Conservation (phyloP, 2,113 vertebrate species). For the Echinops telfairi region DNA sequence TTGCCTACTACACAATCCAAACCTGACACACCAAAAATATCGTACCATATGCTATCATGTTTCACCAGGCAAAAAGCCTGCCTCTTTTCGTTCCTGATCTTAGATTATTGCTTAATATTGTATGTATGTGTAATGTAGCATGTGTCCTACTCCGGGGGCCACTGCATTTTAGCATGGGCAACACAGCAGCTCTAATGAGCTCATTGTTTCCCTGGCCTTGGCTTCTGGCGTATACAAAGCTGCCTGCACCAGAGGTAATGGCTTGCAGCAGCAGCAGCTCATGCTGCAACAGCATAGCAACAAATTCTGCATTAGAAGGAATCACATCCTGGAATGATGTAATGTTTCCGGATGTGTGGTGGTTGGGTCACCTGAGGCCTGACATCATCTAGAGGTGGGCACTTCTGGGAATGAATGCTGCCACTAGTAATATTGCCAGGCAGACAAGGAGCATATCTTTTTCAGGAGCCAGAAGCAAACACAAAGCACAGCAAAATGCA, state of each 20-base stretch:
- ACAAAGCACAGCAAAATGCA: not conserved
- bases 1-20: not conserved
- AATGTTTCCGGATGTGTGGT: not conserved
- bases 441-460: slow-evolving; percentile 18
- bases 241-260: not conserved
- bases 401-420: slow-evolving; percentile 67
- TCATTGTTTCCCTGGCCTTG: not conserved
- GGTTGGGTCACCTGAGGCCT: slow-evolving; percentile 51
- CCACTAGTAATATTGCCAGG: not conserved
- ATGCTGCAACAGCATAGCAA: not conserved
- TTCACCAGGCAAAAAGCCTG: not conserved
- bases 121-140: not conserved
- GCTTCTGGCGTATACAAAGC: not conserved
- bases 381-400: slow-evolving; percentile 22
- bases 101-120: not conserved
- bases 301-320: not conserved
- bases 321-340: slow-evolving; percentile 39
- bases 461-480: slow-evolving; percentile 42
- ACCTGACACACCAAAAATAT: not conserved
- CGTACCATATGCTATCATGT: not conserved
- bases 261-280: not conserved
- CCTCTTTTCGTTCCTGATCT: not conserved
- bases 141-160: not conserved
- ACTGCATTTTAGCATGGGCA: not conserved
- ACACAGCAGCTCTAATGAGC: not conserved